Conservation (phyloP, 2,113 vertebrate genomes). For the Xyliphius kryptos region DNA sequence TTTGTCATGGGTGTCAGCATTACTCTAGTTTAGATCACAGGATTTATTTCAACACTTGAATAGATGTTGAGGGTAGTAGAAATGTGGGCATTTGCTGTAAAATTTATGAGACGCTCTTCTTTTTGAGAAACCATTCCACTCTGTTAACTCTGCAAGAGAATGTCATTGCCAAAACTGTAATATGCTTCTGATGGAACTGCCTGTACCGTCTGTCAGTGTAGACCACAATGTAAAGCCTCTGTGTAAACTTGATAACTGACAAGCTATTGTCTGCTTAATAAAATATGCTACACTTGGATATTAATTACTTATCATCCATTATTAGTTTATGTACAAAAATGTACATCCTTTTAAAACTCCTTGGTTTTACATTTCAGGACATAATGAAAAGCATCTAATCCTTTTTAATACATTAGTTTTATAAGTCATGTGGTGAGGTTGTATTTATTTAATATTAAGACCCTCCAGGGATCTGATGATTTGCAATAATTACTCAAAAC, state of each 20-base stretch:
- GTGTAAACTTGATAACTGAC: not conserved
- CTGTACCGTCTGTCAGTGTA: conserved; percentile 21
- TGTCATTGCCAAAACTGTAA: conserved; percentile 27
- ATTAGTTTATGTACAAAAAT: too few relatives aligned
- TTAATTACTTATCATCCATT: too few relatives aligned
- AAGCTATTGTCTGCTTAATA: too few relatives aligned
- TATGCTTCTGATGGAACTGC: conserved; percentile 29
- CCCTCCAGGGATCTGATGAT: too few relatives aligned
- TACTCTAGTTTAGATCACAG: conserved; percentile 55
- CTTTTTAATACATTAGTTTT: too few relatives aligned
- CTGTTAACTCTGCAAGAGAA: conserved; percentile 45
- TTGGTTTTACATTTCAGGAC: too few relatives aligned
- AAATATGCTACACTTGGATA: too few relatives aligned
- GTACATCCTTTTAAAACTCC: too few relatives aligned
- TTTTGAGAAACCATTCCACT: conserved; percentile 51
- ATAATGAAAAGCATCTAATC: too few relatives aligned
- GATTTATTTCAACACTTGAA: conserved; percentile 62
- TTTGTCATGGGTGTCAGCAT: conserved; percentile 57
- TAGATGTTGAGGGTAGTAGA: conserved; percentile 44
- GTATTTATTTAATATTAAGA: too few relatives aligned
- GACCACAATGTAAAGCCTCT: conserved; percentile 13
- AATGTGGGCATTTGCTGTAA: conserved; percentile 55
- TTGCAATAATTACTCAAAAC: too few relatives aligned
- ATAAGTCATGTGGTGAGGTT: too few relatives aligned
- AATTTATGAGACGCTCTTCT: conserved; percentile 55